These are phyloP conservation scores for Aleadryas rufinucha DNA, from an alignment of 2,113 vertebrate genomes.

Conservation along the genomic window DNA sequence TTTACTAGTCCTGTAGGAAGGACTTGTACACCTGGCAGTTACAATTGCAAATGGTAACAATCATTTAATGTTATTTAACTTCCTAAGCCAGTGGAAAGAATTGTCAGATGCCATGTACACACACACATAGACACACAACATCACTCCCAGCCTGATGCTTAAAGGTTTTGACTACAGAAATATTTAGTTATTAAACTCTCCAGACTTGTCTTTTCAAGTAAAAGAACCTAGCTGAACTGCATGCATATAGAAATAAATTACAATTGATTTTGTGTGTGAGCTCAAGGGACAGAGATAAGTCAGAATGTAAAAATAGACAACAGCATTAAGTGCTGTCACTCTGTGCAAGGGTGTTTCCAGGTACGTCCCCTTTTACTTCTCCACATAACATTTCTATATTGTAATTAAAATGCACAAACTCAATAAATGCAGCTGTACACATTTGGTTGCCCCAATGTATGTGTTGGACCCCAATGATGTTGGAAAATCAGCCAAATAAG, in stretches of 20 bases:
- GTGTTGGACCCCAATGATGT: background rate
- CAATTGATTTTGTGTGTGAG: background rate
- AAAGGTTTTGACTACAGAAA: background rate
- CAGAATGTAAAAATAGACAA: background rate
- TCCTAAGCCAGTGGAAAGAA: background rate
- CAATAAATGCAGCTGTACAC: background rate
- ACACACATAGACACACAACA: too few species aligned
- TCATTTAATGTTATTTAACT: background rate
- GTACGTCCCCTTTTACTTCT: background rate
- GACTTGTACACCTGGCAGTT: background rate
- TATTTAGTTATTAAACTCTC: background rate
- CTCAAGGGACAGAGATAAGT: background rate
- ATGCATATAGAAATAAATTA: background rate
- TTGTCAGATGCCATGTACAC: accelerated
- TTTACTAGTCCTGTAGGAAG: background rate
- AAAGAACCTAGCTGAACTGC: background rate
- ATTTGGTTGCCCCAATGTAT: background rate
- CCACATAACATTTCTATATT: background rate
- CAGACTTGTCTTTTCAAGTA: background rate
- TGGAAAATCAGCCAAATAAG: background rate
- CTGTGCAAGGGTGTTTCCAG: background rate
- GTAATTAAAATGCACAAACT: background rate
- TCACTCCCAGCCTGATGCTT: background rate
- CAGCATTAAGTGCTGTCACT: background rate
- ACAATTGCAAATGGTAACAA: background rate